Percentiles rank a stretch among this genome's conserved stretches.
Conservation (phyloP, 1,140 invertebrate genomes). For the Radopholus similis region DNA sequence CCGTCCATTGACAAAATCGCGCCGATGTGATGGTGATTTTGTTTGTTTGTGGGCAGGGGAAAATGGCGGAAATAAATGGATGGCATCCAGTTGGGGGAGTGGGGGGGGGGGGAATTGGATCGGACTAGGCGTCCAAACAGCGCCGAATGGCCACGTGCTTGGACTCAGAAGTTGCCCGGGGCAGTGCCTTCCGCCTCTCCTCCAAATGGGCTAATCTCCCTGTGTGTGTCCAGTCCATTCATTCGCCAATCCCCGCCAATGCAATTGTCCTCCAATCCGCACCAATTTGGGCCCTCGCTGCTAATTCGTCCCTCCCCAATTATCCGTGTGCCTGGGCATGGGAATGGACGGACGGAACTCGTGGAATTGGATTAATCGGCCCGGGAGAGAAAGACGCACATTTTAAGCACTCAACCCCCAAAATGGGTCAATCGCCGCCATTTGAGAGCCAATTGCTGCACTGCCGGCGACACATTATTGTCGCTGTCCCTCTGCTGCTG, state of each 20-base stretch:
- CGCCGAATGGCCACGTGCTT: too few relatives aligned
- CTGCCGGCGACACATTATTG: too few relatives aligned
- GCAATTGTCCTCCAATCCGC: not conserved
- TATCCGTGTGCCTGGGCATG: not conserved
- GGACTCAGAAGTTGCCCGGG: too few relatives aligned
- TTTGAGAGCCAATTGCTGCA: conserved; percentile 7
- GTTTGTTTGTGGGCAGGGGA: not conserved
- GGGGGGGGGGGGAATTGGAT: not conserved
- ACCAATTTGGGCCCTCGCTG: not conserved
- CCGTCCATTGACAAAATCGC: not conserved
- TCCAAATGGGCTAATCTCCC: not conserved
- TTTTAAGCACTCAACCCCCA: not conserved
- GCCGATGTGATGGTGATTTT: not conserved
- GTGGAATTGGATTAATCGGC: conserved; percentile 7
- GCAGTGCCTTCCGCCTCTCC: too few relatives aligned
- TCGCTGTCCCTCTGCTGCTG: too few relatives aligned
- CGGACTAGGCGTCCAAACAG: not conserved
- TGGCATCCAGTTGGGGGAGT: not conserved
- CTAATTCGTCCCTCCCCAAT: not conserved
- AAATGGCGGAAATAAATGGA: conserved; percentile 5
- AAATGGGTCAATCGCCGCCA: conserved; percentile 1
- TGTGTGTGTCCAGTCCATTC: not conserved
- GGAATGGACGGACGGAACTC: too few relatives aligned
- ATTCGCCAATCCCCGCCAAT: not conserved
- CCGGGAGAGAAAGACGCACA: too few relatives aligned